These are phyloP conservation scores for Parauchenoglanis ngamensis DNA, from an alignment of 2,797 vertebrate species.

Conservation along the genomic window DNA sequence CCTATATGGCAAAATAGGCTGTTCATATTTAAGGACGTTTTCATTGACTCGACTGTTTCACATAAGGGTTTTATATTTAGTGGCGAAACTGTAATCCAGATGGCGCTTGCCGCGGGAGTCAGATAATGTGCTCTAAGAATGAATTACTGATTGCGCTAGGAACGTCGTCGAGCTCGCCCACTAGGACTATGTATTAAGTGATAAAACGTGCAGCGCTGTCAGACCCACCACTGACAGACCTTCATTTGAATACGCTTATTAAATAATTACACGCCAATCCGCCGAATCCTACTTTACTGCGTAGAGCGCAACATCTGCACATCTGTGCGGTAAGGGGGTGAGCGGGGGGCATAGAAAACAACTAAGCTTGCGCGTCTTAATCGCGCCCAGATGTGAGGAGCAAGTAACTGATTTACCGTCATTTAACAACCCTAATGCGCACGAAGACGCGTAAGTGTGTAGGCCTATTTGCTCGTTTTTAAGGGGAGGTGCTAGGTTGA, in stretches of 20 bases:
- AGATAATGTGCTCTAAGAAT: conserved; percentile 67
- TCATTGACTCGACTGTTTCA: conserved; percentile 62
- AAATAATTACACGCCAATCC: conserved; percentile 58
- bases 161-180: neutral
- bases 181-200: conserved; percentile 69
- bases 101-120: conserved; percentile 53
- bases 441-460: conserved; percentile 40
- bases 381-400: conserved; percentile 68
- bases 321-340: conserved; percentile 26
- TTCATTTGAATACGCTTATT: conserved; percentile 60
- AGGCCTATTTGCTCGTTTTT: conserved; percentile 48
- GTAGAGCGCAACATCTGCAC: conserved; percentile 54
- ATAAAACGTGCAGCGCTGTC: conserved; percentile 70
- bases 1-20: conserved; percentile 66
- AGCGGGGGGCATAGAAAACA: conserved; percentile 21
- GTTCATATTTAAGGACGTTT: conserved; percentile 68
- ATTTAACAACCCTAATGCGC: conserved; percentile 51
- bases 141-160: conserved; percentile 64
- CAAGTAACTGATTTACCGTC: conserved; percentile 70
- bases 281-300: conserved; percentile 59
- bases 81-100: conserved; percentile 60
- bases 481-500: neutral
- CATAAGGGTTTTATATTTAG: conserved; percentile 62
- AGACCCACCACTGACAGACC: conserved; percentile 60
- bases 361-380: conserved; percentile 52